Evolutionary conservation across 2,888 invertebrate genomes (phyloP).

Genomic region (Caenorhabditis auriculariae): DNA sequence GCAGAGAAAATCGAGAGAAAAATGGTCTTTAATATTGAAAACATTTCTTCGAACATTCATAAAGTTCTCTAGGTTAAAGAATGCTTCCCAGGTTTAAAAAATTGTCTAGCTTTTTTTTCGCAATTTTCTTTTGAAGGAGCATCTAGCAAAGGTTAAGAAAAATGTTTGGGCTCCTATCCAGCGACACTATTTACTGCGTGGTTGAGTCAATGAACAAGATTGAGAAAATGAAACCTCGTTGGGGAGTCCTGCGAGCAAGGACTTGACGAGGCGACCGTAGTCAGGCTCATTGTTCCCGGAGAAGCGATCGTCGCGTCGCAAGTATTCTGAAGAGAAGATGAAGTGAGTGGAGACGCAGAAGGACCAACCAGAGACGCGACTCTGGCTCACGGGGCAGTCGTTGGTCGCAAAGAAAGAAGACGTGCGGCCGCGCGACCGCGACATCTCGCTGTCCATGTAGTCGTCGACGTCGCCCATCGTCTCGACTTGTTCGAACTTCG

Average conservation of each 20-base stretch:
- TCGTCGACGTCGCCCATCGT: conserved; percentile 55
- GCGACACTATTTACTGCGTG: not conserved
- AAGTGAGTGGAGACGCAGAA: no score
- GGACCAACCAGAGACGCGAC: conserved; percentile 20
- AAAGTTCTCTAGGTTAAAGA: no score
- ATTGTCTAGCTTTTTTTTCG: no score
- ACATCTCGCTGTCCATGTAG: conserved; percentile 40
- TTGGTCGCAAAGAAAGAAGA: conserved; percentile 46
- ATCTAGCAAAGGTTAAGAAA: no score
- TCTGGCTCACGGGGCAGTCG: conserved; percentile 49
- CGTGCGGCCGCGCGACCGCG: conserved; percentile 25
- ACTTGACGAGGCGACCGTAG: conserved; percentile 83
- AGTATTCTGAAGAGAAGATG: conserved; percentile 12
- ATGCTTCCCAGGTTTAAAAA: no score
- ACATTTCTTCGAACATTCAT: no score
- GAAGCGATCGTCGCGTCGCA: conserved; percentile 28
- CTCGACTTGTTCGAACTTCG: conserved; percentile 58
- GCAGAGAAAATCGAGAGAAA: no score
- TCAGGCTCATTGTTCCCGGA: conserved; percentile 42
- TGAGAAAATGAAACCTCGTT: no score
- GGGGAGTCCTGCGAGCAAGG: conserved; percentile 89
- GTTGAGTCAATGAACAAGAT: no score
- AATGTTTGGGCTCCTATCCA: not conserved
- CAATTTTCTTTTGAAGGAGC: no score
- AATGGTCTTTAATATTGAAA: no score